A percentile compares a stretch with the other conserved stretches of the same genome.
Conservation (phyloP, 2,113 vertebrate genomes). For the Lampris megalopsis region DNA sequence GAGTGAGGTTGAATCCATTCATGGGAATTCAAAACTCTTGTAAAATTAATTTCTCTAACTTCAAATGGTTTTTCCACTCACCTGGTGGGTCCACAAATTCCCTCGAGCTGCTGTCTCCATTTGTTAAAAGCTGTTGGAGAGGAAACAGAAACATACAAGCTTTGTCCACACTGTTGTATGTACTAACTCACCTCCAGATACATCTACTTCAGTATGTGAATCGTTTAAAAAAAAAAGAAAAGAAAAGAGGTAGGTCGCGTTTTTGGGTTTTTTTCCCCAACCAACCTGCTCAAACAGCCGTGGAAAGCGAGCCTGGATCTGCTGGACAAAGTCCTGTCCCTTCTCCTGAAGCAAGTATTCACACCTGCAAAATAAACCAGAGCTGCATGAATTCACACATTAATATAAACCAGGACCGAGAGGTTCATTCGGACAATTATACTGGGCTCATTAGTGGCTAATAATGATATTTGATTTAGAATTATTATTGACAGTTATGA, state of each 20-base stretch:
- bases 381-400: background rate
- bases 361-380: constrained; percentile 82
- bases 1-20: too few species aligned
- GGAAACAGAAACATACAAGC: constrained; percentile 9
- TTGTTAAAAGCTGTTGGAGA: constrained; percentile 88
- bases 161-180: background rate
- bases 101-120: constrained; percentile 86
- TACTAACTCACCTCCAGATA: too few species aligned
- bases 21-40: too few species aligned
- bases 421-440: too few species aligned
- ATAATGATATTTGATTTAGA: background rate
- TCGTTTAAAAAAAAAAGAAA: background rate
- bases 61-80: constrained; percentile 73
- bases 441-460: too few species aligned
- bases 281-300: constrained; percentile 95
- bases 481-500: background rate
- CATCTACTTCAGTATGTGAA: background rate
- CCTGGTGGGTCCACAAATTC: constrained; percentile 92
- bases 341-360: constrained; percentile 94
- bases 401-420: background rate
- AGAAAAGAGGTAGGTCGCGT: background rate
- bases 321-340: constrained; percentile 92
- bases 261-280: background rate
- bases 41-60: background rate
- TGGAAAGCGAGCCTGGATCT: constrained; percentile 95